Base-by-base conservation (phyloP, 2,888 invertebrate species). In the Invenusta paracnida region DNA sequence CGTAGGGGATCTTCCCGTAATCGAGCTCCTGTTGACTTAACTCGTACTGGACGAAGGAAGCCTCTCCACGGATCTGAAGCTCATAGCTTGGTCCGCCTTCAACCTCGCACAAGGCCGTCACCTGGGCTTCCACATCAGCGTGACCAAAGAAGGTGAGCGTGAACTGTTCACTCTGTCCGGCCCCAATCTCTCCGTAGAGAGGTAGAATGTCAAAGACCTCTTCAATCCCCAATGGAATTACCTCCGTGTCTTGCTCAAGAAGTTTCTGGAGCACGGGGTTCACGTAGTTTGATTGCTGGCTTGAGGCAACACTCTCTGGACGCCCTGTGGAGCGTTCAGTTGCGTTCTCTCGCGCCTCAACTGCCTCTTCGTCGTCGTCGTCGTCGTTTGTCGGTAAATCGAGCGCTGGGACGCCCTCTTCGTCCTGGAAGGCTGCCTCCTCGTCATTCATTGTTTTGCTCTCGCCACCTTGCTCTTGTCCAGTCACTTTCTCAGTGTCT, bases 101-200 rank as follows among this genome's bases (percentile, higher is more conserved):
- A 0, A 92, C 90, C 83, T 91, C 90, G 89, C 92, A 92, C 11
- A 91, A 88, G 31, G 91, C 92, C 88, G 89, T 89, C 17, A 90
- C 91, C 85, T 89, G 88, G 81, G 91, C 90, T 88, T 89, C 89
- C 30, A 91, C 90, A 88, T 91, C 89, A 31, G 91, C 89, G 88
- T 92, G 91, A 29, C 91, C 92, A 88, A 90, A 91, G 87, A 91
- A 92, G 87, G 91, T 92, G 88, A 92, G 89, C 81, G 91, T 91
- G 30, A 92, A 89, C 87, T 91, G 90, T 85, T 91, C 91, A 13
- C 90, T 90, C 87, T 91, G 90, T 0, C 91, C 91, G 79, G 92
- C 91, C 86, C 90, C 89, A 48, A 92, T 88, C 28, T 89, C 89
- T 0, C 92, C 92, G 88, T 91, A 91, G 85, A 92, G 87, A 0